phyloP scores from a whole-genome alignment of 2,797 vertebrate species.

The Acanthis flammea region DNA sequence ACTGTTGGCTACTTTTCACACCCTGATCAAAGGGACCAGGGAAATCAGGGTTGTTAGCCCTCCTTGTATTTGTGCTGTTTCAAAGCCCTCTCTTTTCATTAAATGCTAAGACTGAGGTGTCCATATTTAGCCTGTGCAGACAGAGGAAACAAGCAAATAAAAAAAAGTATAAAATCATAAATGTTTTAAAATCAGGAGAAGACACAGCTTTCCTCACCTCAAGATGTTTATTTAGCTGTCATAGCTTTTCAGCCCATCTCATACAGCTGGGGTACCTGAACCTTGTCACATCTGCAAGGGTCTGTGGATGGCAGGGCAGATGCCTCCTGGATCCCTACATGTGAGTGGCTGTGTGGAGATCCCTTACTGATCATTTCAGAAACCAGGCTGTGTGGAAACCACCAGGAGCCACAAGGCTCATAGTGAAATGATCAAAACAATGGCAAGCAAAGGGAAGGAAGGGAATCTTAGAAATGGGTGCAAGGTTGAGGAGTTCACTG shows the following conservation, averaged over 20 bases:
- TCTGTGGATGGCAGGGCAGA: neutral
- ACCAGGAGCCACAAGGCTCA: neutral
- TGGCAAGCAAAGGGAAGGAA: neutral
- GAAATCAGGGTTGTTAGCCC: neutral
- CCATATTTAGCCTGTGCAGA: neutral
- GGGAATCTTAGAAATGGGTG: neutral
- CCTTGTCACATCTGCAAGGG: neutral
- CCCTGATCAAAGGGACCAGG: neutral
- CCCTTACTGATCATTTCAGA: neutral
- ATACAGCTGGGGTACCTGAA: neutral
- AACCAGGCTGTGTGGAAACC: neutral
- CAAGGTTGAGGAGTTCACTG: neutral
- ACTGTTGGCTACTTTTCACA: neutral
- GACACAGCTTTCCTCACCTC: neutral
- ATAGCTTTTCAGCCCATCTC: neutral
- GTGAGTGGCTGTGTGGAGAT: neutral
- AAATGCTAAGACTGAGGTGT: neutral
- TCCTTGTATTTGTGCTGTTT: neutral
- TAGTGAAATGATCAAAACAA: neutral
- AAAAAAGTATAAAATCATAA: neutral
- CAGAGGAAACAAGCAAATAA: neutral
- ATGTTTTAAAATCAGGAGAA: neutral
- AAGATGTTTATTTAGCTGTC: neutral
- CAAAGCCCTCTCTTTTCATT: neutral
- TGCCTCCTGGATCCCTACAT: accelerated